Evolutionary conservation across 2,797 vertebrate genomes (phyloP), one percentile per base, ranked within the genome.

Genomic region (Champsocephalus gunnari): DNA sequence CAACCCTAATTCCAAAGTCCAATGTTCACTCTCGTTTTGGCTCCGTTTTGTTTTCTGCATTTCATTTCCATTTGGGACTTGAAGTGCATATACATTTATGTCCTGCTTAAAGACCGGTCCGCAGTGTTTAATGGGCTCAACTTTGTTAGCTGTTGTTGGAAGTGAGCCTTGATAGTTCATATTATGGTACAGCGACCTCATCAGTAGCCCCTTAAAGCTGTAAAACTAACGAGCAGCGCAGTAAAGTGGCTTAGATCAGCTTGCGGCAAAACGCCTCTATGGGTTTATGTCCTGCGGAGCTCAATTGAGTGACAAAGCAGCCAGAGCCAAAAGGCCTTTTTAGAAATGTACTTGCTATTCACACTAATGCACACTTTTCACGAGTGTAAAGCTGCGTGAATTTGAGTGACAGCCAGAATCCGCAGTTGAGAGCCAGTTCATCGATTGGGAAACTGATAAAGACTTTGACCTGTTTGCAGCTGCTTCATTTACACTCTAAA

Each of bases 381-480:
- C 32, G 21, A 57, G 4, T 67, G 67, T 51, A 49, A 68, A 62
- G 65, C 34, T 17, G 16, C 28, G 50, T 50, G 28, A 43, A 32
- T 67, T 76, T 75, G 76, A 76, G 58, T 71, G 72, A 59, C 80
- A 80, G 74, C 63, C 58, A 28, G 45, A 49, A 76, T 77, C 60
- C 63, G 54, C 17, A 60, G 41, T 71, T 63, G 56, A 51, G 66
- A 81, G 78, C 48, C 24, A 58, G 59, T 75, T 76, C 41, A 71
- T 59, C 49, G 66, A 71, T 60, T 63, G 49, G 56, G 45, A 68
- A 47, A 38, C 21, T 53, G 69, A 82, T 86, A 58, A 68, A 79
- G 67, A 48, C 73, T 71, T 69, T 71, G 71, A 71, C 71, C 69
- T 61, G 66, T 68, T 72, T 78, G 53, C 50, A 66, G 67, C 58